These are phyloP conservation scores for Didymodactylos carnosus DNA, from an alignment of 2,888 invertebrate species.

Conservation along the genomic window DNA sequence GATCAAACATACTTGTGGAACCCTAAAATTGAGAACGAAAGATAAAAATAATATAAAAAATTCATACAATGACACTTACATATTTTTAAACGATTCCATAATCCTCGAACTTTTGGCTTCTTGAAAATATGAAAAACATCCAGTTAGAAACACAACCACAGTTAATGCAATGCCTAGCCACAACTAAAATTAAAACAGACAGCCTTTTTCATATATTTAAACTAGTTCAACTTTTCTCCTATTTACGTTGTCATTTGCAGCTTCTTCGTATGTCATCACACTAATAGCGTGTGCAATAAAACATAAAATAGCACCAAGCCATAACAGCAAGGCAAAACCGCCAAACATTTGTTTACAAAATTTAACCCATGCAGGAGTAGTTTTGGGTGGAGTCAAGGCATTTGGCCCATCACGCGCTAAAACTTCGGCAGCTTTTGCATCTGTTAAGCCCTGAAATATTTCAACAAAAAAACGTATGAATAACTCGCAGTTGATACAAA, in stretches of 20 bases:
- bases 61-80: constrained; percentile 45
- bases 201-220: neutral
- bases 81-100: constrained; percentile 94
- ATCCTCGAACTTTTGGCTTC: constrained; percentile 87
- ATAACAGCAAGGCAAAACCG: constrained; percentile 73
- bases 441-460: constrained; percentile 14
- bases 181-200: constrained; percentile 33
- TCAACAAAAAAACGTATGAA: too few relatives aligned
- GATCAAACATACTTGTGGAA: neutral
- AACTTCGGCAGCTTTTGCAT: constrained; percentile 17
- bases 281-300: constrained; percentile 22
- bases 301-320: constrained; percentile 66
- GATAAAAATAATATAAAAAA: neutral
- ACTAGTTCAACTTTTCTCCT: neutral
- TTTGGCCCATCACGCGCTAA: constrained; percentile 23
- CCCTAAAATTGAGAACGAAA: too few relatives aligned
- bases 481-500: too few relatives aligned
- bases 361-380: constrained; percentile 95
- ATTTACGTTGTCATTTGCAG: constrained; percentile 21
- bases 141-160: constrained; percentile 87
- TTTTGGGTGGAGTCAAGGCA: constrained; percentile 33
- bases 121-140: constrained; percentile 95
- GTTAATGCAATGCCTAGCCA: constrained; percentile 82
- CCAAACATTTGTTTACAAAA: constrained; percentile 97
- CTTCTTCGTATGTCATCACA: constrained; percentile 18